Base-by-base conservation (phyloP, 2,797 vertebrate genomes). In the Labeo calbasu region DNA sequence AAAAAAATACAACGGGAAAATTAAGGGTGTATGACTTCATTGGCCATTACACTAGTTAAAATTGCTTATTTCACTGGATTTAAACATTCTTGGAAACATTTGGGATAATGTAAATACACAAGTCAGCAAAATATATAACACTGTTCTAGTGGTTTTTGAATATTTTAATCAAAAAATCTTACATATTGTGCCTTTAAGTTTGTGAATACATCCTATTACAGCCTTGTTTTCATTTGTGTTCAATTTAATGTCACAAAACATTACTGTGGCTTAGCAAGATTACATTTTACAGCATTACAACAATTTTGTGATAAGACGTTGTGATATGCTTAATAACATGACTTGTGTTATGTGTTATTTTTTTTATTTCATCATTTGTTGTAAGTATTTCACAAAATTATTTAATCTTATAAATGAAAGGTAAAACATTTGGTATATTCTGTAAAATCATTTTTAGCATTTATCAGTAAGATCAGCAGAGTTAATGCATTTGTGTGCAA, bases 401-500 rank as follows among this genome's bases (percentile, higher is more conserved):
- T 25, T 12, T 15, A 17, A 23, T 55, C 70, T 36, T 53, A 70
- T 65, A 76, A 65, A 75, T 70, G 72, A 68, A 83, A 55, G 63
- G n/a, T 68, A 43, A 76, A 53, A 77, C 50, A 13, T 84, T 77
- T 69, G 53, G 50, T 69, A 78, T 57, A 84, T 84, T 59, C 23
- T 61, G 51, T 3, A 77, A 61, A 61, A 70, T 55, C 59, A 21
- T 28, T 36, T 69, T 17, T 57, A 77, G 17, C 57, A 66, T 66
- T 51, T 66, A 32, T 66, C 46, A 28, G 15, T 51, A 51, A 32
- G 17, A 73, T 77, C 50, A 68, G 78, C 63, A 69, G 59, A 71
- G 59, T 69, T 75, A 83, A 71, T 32, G 40, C 50, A 89, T 61
- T 0, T 63, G 87, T 89, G 86, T 86, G 85, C 88, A 86, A 88